A percentile compares a stretch with the other conserved stretches of the same genome.
These are phyloP conservation scores for Thalassoma bifasciatum DNA, from an alignment of 2,113 vertebrate genomes.

Conservation along the genomic window DNA sequence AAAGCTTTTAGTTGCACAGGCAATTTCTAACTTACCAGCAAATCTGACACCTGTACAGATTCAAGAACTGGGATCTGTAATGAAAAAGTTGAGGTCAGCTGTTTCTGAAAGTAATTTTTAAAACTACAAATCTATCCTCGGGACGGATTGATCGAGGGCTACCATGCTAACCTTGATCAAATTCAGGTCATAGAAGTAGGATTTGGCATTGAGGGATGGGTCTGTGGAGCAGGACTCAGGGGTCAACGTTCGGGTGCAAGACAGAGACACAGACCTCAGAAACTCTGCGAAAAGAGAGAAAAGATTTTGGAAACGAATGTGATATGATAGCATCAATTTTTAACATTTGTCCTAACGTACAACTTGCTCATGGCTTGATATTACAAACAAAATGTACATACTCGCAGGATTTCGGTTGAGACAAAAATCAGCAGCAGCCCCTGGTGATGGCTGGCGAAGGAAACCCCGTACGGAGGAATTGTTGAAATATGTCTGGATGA, in stretches of 20 bases:
- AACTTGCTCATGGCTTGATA: not conserved
- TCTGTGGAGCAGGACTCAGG: slow-evolving; percentile 72
- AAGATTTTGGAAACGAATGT: not conserved
- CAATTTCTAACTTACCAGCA: slow-evolving; percentile 65
- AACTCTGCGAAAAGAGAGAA: slow-evolving; percentile 71
- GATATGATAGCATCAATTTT: not conserved
- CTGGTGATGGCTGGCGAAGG: slow-evolving; percentile 79
- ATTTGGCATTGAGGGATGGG: slow-evolving; percentile 65
- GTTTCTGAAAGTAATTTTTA: not conserved
- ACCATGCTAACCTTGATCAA: slow-evolving; percentile 72
- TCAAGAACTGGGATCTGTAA: slow-evolving; percentile 72
- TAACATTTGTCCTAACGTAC: not conserved
- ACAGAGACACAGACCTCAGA: slow-evolving; percentile 74
- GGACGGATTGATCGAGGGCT: not conserved
- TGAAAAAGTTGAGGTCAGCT: not conserved
- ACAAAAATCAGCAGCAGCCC: slow-evolving; percentile 60
- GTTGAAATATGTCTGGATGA: slow-evolving; percentile 77
- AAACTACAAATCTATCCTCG: not conserved
- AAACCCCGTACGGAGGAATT: slow-evolving; percentile 58
- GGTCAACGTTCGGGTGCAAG: slow-evolving; percentile 75
- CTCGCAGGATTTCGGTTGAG: slow-evolving; percentile 81
- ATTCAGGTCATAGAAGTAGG: slow-evolving; percentile 73
- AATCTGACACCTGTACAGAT: slow-evolving; percentile 42
- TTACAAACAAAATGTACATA: slow-evolving; percentile 40
- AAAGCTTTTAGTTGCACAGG: not conserved